Evolutionary conservation across 2,113 vertebrate species (phyloP).

Genomic region (Rattus norvegicus): GRCr8 NC_086026.1:19426501-19427000

Average conservation of each 20-base stretch:
- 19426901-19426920: constrained; percentile 15
- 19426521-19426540: neutral
- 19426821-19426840: constrained; percentile 27
- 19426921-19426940: constrained; percentile 15
- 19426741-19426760: neutral
- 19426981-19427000: constrained; percentile 19
- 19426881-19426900: constrained; percentile 30
- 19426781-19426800: neutral
- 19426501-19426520: constrained; percentile 18
- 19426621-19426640: neutral
- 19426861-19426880: constrained; percentile 14
- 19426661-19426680: neutral
- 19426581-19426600: constrained; percentile 12
- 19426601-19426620: constrained; percentile 14
- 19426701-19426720: neutral
- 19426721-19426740: constrained; percentile 16
- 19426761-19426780: neutral
- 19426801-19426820: neutral
- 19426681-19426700: constrained; percentile 23
- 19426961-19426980: constrained; percentile 20
- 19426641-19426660: constrained; percentile 31
- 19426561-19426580: constrained; percentile 16
- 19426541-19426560: neutral
- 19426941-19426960: neutral
- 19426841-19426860: constrained; percentile 47